Evolutionary conservation across 2,113 vertebrate species (phyloP).

Genomic region (Atractosteus spatula): DNA sequence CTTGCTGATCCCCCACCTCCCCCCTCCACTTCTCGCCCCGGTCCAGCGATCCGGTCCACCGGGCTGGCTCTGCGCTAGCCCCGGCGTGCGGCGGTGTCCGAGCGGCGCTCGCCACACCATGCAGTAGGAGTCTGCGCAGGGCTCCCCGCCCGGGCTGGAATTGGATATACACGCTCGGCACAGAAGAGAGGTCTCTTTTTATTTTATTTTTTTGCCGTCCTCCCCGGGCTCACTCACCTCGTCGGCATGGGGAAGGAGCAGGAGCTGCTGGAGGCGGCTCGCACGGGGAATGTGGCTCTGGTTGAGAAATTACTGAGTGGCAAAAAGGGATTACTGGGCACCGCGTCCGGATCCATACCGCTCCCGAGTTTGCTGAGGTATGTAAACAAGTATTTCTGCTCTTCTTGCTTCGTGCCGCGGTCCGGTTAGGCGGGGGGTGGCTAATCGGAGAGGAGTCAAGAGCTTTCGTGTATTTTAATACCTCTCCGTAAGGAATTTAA

Average conservation of each 20-base stretch:
- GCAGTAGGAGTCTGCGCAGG: conserved; percentile 21
- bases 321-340: conserved; percentile 90
- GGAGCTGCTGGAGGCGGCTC: conserved; percentile 94
- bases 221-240: conserved; percentile 40
- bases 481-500: too few species aligned
- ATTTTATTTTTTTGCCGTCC: conserved; percentile 11
- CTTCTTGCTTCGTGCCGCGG: too few species aligned
- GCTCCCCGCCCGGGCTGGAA: background rate
- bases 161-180: too few species aligned
- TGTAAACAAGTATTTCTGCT: conserved; percentile 30
- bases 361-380: conserved; percentile 93
- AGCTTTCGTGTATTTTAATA: too few species aligned
- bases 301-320: conserved; percentile 96
- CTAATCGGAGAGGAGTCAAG: too few species aligned
- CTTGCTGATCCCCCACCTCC: conserved; percentile 8
- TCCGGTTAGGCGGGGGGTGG: too few species aligned
- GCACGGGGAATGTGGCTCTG: conserved; percentile 91
- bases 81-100: background rate
- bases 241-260: conserved; percentile 93
- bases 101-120: background rate
- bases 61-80: conserved; percentile 18
- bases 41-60: conserved; percentile 22
- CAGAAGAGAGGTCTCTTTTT: too few species aligned
- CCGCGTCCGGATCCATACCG: conserved; percentile 87
- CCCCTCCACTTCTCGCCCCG: conserved; percentile 12